These are phyloP conservation scores for Carollia perspicillata DNA, from an alignment of 2,113 vertebrate genomes.

Conservation along the genomic window DNA sequence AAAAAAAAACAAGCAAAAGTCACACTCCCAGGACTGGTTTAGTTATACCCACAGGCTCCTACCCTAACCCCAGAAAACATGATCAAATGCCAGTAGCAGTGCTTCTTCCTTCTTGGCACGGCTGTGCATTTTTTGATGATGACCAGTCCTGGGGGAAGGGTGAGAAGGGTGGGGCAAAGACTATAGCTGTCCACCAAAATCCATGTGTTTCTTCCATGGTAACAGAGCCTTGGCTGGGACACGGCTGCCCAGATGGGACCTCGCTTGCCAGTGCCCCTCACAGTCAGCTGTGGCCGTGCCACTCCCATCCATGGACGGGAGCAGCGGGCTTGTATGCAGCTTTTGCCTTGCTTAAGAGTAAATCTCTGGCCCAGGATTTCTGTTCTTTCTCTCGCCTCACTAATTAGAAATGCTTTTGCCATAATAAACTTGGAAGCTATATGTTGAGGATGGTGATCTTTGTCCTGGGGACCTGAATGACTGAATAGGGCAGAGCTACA, in stretches of 20 bases:
- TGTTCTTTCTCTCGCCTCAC: constrained; percentile 2
- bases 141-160: background rate
- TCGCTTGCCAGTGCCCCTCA: background rate
- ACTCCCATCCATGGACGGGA: background rate
- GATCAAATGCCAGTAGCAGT: background rate
- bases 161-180: background rate
- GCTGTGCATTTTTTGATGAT: background rate
- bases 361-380: background rate
- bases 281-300: background rate
- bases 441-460: background rate
- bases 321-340: background rate
- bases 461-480: background rate
- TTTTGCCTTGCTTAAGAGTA: constrained; percentile 14
- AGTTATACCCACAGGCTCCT: background rate
- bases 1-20: background rate
- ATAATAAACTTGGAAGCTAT: background rate
- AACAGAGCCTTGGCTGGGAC: background rate
- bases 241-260: background rate
- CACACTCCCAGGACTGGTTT: background rate
- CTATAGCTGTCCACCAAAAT: background rate
- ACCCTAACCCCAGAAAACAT: background rate
- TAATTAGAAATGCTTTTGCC: background rate
- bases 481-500: background rate
- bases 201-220: background rate
- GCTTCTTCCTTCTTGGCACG: background rate